Conservation (phyloP, 2,113 vertebrate genomes). For the Carassius gibelio region DNA sequence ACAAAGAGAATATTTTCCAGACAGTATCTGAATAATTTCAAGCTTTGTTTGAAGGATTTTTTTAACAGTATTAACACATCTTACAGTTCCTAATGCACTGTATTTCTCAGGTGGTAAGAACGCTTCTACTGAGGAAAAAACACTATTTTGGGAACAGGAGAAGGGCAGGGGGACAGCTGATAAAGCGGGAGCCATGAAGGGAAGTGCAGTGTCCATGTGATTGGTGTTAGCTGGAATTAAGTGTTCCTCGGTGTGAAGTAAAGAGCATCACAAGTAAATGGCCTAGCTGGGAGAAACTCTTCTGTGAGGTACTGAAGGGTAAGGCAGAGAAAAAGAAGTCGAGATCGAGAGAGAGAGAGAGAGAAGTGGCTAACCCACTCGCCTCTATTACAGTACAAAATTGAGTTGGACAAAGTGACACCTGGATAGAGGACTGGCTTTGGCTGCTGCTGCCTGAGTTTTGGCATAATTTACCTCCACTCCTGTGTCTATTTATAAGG, state of each 20-base stretch:
- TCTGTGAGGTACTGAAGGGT: slow-evolving; percentile 51
- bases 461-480: slow-evolving; percentile 78
- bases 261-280: slow-evolving; percentile 61
- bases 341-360: slow-evolving; percentile 21
- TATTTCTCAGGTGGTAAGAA: slow-evolving; percentile 26
- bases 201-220: slow-evolving; percentile 57
- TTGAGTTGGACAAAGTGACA: slow-evolving; percentile 78
- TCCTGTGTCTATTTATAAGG: slow-evolving; percentile 75
- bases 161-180: slow-evolving; percentile 34
- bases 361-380: slow-evolving; percentile 56
- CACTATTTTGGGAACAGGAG: slow-evolving; percentile 30
- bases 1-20: background rate
- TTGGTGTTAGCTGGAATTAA: slow-evolving; percentile 69
- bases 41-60: background rate
- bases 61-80: background rate
- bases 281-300: slow-evolving; percentile 52
- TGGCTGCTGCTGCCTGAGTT: slow-evolving; percentile 54
- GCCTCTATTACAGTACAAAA: slow-evolving; percentile 80
- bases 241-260: slow-evolving; percentile 63
- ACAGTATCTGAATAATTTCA: background rate
- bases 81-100: background rate
- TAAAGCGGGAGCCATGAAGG: slow-evolving; percentile 47
- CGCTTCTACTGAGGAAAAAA: slow-evolving; percentile 19
- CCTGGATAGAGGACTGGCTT: slow-evolving; percentile 60
- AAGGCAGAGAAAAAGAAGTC: slow-evolving; percentile 36